Evolutionary conservation across 2,888 invertebrate species (phyloP).

Genomic region (Euplagia quadripunctaria): DNA sequence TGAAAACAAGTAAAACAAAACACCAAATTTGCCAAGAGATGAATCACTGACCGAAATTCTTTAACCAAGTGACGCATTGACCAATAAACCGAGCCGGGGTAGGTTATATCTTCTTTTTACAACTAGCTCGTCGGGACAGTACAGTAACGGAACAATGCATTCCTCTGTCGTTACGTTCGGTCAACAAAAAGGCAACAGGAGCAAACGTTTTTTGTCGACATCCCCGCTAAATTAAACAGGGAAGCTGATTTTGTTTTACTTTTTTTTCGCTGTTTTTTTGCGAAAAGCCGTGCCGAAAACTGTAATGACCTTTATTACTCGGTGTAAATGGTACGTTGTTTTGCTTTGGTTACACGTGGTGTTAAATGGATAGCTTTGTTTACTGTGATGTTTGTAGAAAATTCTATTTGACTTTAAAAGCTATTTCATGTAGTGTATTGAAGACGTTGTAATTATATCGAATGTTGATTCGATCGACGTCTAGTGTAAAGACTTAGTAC

Average conservation of each 20-base stretch:
- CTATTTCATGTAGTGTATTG: neutral
- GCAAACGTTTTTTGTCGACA: conserved; percentile 81
- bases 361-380: conserved; percentile 22
- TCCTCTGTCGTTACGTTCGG: conserved; percentile 79
- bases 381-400: conserved; percentile 4
- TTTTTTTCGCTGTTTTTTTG: conserved; percentile 67
- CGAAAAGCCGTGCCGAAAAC: conserved; percentile 59
- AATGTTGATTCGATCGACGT: neutral
- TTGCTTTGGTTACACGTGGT: conserved; percentile 29
- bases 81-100: conserved; percentile 70
- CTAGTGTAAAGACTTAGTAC: neutral
- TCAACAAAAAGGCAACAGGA: conserved; percentile 80
- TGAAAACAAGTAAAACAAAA: neutral
- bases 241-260: conserved; percentile 78
- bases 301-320: conserved; percentile 51
- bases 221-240: conserved; percentile 85
- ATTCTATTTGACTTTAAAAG: neutral
- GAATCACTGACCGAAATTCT: conserved; percentile 67
- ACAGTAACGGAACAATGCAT: conserved; percentile 82
- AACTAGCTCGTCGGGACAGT: conserved; percentile 66
- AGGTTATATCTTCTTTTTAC: conserved; percentile 70
- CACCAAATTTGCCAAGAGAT: conserved; percentile 42
- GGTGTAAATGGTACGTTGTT: conserved; percentile 33
- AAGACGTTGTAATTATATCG: no score
- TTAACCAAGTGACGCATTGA: conserved; percentile 55